Evolutionary conservation across 2,113 vertebrate species (phyloP).

Genomic region (Macrotis lagotis): DNA sequence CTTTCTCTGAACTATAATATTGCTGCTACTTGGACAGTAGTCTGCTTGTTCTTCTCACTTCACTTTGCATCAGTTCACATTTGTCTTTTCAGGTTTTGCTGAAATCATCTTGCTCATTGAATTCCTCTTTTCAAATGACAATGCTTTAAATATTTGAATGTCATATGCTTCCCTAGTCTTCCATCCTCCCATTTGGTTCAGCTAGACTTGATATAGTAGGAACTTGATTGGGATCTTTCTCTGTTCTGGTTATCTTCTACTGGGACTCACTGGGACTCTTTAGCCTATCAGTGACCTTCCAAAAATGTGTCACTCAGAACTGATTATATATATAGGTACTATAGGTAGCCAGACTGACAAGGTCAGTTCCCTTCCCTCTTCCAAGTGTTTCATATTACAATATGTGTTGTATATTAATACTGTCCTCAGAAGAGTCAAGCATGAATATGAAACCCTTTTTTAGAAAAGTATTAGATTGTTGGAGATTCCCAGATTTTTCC

Average conservation of each 20-base stretch:
- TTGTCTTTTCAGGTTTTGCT: not conserved
- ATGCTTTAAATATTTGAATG: not conserved
- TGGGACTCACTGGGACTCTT: not conserved
- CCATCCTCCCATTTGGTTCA: not conserved
- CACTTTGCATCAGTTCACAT: not conserved
- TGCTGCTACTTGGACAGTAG: not conserved
- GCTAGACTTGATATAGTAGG: not conserved
- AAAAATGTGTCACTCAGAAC: not conserved
- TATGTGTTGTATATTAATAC: not conserved
- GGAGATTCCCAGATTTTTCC: not conserved
- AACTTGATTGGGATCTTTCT: not conserved
- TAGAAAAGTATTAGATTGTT: not conserved
- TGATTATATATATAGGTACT: too few relatives aligned
- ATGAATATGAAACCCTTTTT: not conserved
- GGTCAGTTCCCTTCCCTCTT: not conserved
- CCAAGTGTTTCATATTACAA: not conserved
- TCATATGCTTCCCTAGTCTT: not conserved
- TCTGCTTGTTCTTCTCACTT: not conserved
- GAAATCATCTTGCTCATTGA: not conserved
- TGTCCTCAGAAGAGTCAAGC: too few relatives aligned
- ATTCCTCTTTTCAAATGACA: not conserved
- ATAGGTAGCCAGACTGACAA: not conserved
- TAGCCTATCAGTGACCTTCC: not conserved
- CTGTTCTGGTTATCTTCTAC: not conserved
- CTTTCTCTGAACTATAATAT: too few relatives aligned